These are phyloP conservation scores for Trichechus manatus DNA, from an alignment of 2,113 vertebrate genomes.

Conservation along the genomic window DNA sequence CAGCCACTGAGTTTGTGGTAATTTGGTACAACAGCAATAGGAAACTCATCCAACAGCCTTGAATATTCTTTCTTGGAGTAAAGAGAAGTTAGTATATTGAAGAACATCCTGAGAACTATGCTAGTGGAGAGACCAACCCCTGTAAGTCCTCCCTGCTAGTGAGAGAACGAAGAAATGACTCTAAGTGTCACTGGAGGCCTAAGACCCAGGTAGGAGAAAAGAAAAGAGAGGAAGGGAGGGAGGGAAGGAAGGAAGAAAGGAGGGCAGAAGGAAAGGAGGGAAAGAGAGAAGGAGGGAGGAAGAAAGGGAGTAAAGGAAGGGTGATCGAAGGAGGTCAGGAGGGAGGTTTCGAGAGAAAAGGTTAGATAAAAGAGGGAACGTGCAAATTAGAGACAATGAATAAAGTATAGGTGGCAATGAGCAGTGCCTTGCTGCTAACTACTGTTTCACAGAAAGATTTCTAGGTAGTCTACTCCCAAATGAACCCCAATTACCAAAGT, in stretches of 20 bases:
- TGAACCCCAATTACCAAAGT: neutral
- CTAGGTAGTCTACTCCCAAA: slow-evolving; percentile 9
- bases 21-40: slow-evolving; percentile 1
- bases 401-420: neutral
- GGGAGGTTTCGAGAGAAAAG: neutral
- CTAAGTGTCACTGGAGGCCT: neutral
- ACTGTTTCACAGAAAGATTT: neutral
- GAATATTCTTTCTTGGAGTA: neutral
- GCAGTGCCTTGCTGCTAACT: neutral
- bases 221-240: too few species aligned
- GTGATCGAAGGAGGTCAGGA: neutral
- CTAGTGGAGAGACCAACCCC: neutral
- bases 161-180: neutral
- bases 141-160: neutral
- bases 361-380: neutral
- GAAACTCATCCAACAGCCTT: neutral
- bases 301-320: fast-evolving
- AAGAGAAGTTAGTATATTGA: neutral
- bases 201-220: neutral
- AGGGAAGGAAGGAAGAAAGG: neutral
- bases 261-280: neutral
- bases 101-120: neutral
- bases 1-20: neutral
- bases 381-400: neutral
- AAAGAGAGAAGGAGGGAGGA: neutral